These are phyloP conservation scores for Aurelia aurita DNA, from an alignment of 30 jellyfish, hydroid and myxozoan genomes.

Conservation along the genomic window DNA sequence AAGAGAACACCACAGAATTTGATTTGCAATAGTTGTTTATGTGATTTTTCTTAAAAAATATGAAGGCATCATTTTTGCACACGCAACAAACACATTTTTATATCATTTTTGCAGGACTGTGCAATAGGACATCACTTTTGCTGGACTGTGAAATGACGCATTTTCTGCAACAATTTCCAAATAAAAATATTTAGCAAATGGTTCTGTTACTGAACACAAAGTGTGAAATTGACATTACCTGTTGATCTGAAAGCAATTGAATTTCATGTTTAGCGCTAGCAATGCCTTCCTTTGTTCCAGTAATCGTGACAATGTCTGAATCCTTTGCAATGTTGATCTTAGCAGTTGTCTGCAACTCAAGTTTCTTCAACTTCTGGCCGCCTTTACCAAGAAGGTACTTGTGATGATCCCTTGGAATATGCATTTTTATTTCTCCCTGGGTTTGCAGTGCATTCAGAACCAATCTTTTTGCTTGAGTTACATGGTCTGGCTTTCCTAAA, in stretches of 20 bases:
- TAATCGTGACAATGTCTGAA: slow-evolving; percentile 78
- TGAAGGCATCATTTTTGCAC: too few relatives aligned
- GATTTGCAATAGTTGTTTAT: too few relatives aligned
- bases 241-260: slow-evolving; percentile 91
- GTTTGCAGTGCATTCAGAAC: slow-evolving; percentile 85
- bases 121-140: too few relatives aligned
- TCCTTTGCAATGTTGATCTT: slow-evolving; percentile 86
- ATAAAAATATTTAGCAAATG: too few relatives aligned
- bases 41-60: too few relatives aligned
- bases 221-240: slow-evolving; percentile 35
- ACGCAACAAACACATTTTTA: too few relatives aligned
- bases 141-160: too few relatives aligned
- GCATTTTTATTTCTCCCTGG: slow-evolving; percentile 90
- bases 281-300: slow-evolving; percentile 95
- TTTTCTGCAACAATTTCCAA: too few relatives aligned
- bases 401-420: slow-evolving; percentile 93
- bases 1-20: too few relatives aligned
- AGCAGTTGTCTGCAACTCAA: slow-evolving; percentile 84
- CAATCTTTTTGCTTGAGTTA: slow-evolving; percentile 83
- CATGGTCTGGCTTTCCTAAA: slow-evolving; percentile 78
- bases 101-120: too few relatives aligned
- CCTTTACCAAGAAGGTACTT: slow-evolving; percentile 89
- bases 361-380: slow-evolving; percentile 84
- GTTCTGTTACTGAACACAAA: too few relatives aligned
- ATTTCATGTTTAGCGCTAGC: slow-evolving; percentile 94